Percentiles rank a stretch among this genome's conserved stretches.
Conservation (phyloP, 2,888 invertebrate genomes). For the Tenthredo livida region DNA sequence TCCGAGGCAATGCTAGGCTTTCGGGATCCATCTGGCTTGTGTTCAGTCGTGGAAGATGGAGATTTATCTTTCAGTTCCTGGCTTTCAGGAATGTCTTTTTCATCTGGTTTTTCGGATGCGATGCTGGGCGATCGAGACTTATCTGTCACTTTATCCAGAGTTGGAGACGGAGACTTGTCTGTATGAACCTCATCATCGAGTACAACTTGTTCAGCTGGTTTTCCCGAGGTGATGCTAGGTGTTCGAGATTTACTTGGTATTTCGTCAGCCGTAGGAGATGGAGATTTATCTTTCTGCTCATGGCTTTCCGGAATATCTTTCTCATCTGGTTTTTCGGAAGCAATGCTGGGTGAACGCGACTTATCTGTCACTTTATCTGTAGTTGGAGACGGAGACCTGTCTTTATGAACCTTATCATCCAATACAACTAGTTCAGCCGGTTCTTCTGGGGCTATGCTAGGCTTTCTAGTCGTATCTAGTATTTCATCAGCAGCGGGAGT, state of each 20-base stretch:
- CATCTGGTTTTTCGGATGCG: not conserved
- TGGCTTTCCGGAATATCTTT: not conserved
- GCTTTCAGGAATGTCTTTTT: not conserved
- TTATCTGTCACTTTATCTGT: not conserved
- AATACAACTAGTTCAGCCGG: not conserved
- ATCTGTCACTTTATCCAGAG: not conserved
- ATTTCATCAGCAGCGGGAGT: not conserved
- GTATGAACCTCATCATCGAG: not conserved
- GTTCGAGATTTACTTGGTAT: not conserved
- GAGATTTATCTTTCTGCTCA: not conserved
- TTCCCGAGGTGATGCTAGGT: not conserved
- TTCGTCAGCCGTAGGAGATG: not conserved
- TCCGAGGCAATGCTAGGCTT: not conserved
- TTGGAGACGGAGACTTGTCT: not conserved
- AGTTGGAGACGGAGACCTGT: constrained; percentile 4
- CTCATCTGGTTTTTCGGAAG: not conserved
- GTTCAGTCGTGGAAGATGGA: not conserved
- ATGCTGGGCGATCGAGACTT: not conserved
- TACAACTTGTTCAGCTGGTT: not conserved
- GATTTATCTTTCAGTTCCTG: not conserved
- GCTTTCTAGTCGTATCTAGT: constrained; percentile 45
- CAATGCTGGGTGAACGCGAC: constrained; percentile 2
- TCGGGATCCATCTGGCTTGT: not conserved
- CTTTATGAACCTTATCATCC: not conserved
- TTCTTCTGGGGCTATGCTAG: not conserved